These are phyloP conservation scores for Boulengeromyrus knoepffleri DNA, from an alignment of 2,113 vertebrate species.

Conservation along the genomic window DNA sequence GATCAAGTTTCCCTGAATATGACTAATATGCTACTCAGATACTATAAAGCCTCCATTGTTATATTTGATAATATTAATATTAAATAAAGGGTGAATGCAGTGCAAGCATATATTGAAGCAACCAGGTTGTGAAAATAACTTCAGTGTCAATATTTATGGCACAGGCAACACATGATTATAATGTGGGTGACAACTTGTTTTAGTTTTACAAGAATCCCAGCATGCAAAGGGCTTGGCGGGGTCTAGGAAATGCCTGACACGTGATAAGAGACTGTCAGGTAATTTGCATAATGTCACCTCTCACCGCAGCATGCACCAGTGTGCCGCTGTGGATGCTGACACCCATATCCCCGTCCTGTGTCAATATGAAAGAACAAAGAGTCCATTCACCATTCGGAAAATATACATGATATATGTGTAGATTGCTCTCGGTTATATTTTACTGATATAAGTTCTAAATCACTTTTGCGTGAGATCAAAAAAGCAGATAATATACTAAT, in stretches of 20 bases:
- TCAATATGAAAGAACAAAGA: not conserved
- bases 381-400: not conserved
- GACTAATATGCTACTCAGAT: not conserved
- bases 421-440: not conserved
- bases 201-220: not conserved
- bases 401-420: not conserved
- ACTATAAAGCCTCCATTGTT: not conserved
- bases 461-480: not conserved
- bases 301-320: not conserved
- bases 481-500: not conserved
- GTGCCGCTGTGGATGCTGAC: not conserved
- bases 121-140: not conserved
- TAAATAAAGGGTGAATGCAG: not conserved
- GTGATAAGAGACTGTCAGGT: not conserved
- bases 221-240: not conserved
- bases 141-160: not conserved
- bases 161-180: not conserved
- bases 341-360: not conserved
- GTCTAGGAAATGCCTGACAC: not conserved
- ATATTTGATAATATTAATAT: not conserved
- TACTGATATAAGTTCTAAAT: not conserved
- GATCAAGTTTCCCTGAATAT: not conserved
- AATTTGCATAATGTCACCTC: not conserved
- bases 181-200: not conserved
- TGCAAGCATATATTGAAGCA: not conserved